These are phyloP conservation scores for Formica selysi DNA, from an alignment of 1,140 invertebrate species.

Conservation along the genomic window DNA sequence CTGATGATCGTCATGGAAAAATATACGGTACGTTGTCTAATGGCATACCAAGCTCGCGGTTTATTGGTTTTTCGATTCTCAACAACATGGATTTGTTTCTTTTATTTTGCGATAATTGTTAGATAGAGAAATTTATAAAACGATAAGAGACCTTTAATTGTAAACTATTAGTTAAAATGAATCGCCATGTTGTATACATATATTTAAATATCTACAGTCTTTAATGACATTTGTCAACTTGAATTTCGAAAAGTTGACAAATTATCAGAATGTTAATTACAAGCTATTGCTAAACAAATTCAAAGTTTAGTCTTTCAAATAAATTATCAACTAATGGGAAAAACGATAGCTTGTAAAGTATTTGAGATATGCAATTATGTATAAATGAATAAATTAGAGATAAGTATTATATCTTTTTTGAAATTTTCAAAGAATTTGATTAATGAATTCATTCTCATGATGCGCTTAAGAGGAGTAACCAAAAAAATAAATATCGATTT, in stretches of 20 bases:
- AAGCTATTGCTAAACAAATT: no score
- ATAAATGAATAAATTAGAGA: neutral
- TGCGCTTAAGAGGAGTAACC: neutral
- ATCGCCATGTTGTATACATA: no score
- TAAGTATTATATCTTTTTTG: neutral
- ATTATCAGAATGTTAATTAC: no score
- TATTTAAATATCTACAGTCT: no score
- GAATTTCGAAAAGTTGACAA: no score
- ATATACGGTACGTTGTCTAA: slow-evolving; percentile 58
- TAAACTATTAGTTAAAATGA: no score
- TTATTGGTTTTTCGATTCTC: neutral
- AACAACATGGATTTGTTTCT: neutral
- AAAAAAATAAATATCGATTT: slow-evolving; percentile 38
- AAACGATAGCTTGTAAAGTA: neutral
- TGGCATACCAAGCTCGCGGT: neutral
- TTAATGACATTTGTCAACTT: no score
- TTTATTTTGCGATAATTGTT: neutral
- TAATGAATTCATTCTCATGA: neutral
- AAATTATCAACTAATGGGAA: no score
- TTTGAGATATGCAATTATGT: neutral
- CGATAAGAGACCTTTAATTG: no score
- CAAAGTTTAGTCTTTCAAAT: no score
- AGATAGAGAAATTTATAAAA: neutral
- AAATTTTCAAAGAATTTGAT: neutral
- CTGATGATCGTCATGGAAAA: slow-evolving; percentile 36